Percentiles rank a stretch among this genome's conserved stretches.
Conservation (phyloP, 1,140 invertebrate species). For the Psilanteris sp. region DNA sequence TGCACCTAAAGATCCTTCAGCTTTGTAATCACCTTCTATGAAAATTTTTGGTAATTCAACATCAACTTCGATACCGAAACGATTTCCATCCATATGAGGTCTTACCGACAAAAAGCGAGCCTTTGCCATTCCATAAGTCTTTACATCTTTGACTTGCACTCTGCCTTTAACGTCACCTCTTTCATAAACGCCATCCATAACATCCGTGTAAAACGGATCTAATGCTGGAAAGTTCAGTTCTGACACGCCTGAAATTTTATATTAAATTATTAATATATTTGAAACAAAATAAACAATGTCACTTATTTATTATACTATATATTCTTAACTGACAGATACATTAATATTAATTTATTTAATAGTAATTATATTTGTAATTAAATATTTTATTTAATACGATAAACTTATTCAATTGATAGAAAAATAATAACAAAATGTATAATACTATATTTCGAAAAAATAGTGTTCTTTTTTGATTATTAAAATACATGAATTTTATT, state of each 20-base stretch:
- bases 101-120: slow-evolving; percentile 79
- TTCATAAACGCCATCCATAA: slow-evolving; percentile 75
- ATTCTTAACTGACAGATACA: too few species aligned
- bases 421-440: too few species aligned
- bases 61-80: slow-evolving; percentile 81
- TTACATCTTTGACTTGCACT: slow-evolving; percentile 76
- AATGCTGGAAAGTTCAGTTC: slow-evolving; percentile 78
- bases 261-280: too few species aligned
- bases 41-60: slow-evolving; percentile 77
- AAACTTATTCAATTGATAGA: too few species aligned
- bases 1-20: slow-evolving; percentile 77
- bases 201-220: slow-evolving; percentile 79
- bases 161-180: slow-evolving; percentile 78
- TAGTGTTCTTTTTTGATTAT: too few species aligned
- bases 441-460: too few species aligned
- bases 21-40: slow-evolving; percentile 79
- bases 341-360: too few species aligned
- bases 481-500: too few species aligned
- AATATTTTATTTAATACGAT: not conserved
- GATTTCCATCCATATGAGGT: slow-evolving; percentile 78
- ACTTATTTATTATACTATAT: too few species aligned
- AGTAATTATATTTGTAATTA: too few species aligned
- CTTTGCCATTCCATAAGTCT: slow-evolving; percentile 77
- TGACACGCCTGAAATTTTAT: slow-evolving; percentile 73
- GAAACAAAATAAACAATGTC: too few species aligned